phyloP scores from a whole-genome alignment of 2,888 invertebrate genomes.

The Perithous albicinctus region DNA sequence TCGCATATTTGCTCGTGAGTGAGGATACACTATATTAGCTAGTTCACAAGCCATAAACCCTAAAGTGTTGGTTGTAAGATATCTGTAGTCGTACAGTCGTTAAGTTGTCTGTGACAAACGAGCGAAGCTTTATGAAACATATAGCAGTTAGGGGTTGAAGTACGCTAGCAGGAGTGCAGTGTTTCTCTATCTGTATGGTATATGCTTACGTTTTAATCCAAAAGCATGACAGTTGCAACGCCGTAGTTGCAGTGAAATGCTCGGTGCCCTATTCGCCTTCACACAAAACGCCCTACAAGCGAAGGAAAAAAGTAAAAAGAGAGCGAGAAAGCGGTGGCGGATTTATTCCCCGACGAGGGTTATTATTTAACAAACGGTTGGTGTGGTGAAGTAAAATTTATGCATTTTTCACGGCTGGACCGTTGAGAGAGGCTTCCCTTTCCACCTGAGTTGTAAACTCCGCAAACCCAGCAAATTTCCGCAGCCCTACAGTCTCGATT shows the following conservation, averaged over 20 bases:
- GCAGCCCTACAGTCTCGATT: slow-evolving; percentile 53
- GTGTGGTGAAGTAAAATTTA: slow-evolving; percentile 54
- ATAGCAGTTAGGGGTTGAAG: slow-evolving; percentile 6
- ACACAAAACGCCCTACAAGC: background rate
- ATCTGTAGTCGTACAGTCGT: slow-evolving; percentile 20
- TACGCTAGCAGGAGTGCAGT: slow-evolving; percentile 8
- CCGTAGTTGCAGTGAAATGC: slow-evolving; percentile 21
- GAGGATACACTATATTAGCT: background rate
- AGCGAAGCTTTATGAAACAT: slow-evolving; percentile 49
- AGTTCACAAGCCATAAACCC: slow-evolving; percentile 17
- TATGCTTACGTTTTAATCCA: slow-evolving; percentile 49
- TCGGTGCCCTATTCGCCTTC: background rate
- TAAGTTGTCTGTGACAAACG: slow-evolving; percentile 57
- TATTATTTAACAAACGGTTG: slow-evolving; percentile 62
- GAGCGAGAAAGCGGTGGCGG: slow-evolving; percentile 8
- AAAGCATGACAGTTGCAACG: slow-evolving; percentile 36
- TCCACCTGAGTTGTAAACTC: slow-evolving; percentile 5
- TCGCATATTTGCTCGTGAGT: background rate
- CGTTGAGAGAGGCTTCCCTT: slow-evolving; percentile 13
- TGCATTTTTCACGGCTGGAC: slow-evolving; percentile 59
- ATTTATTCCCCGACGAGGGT: slow-evolving; percentile 58
- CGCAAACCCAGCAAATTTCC: slow-evolving; percentile 41
- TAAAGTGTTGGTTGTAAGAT: slow-evolving; percentile 9
- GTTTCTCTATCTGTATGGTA: slow-evolving; percentile 6
- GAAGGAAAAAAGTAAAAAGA: slow-evolving; percentile 4